Evolutionary conservation across 35 echinoderm and acorn worm genomes (phyloP).

Genomic region (Ptychodera flava): DNA sequence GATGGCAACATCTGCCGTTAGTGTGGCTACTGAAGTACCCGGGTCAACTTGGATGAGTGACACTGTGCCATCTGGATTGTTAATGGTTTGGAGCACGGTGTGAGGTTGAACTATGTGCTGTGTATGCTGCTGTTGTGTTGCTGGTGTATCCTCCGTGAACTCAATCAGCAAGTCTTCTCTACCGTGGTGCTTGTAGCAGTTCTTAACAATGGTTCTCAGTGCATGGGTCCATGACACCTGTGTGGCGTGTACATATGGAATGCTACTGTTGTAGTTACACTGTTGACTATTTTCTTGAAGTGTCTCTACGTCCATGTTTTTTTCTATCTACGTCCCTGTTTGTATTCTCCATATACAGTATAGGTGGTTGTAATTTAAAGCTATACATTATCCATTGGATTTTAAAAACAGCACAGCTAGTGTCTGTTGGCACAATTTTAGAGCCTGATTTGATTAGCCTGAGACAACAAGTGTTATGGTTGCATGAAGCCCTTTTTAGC

Average conservation of each 20-base stretch:
- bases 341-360: no score
- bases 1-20: conserved; percentile 59
- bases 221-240: conserved; percentile 99
- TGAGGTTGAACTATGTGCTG: conserved; percentile 34
- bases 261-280: no score
- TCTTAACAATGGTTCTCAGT: conserved; percentile 91
- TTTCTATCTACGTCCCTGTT: no score
- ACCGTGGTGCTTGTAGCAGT: conserved; percentile 96
- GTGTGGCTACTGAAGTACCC: conserved; percentile 81
- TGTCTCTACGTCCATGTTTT: no score
- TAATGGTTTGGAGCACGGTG: conserved; percentile 88
- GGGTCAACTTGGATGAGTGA: conserved; percentile 94
- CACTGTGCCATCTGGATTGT: conserved; percentile 89
- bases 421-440: no score
- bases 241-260: background rate
- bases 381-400: no score
- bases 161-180: conserved; percentile 76
- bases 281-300: no score
- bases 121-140: conserved; percentile 20
- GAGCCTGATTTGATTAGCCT: no score
- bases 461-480: no score
- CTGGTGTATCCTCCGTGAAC: conserved; percentile 61
- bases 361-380: no score
- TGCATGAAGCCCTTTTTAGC: no score
- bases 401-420: no score